Evolutionary conservation across 2,797 vertebrate genomes (phyloP), one percentile per base, ranked within the genome.

Genomic region (Jordanella pulchra): DNA sequence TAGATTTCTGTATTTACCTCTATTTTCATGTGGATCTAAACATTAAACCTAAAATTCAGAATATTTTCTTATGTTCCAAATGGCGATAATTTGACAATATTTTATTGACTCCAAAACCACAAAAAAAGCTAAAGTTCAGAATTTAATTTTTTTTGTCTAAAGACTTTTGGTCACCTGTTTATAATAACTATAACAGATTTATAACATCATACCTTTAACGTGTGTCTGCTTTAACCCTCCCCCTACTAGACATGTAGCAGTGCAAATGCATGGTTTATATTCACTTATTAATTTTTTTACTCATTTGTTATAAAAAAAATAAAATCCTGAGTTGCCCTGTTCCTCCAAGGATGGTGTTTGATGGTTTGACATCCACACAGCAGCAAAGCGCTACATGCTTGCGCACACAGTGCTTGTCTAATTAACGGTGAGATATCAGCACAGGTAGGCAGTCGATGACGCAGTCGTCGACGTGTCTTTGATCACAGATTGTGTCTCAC

Each of bases 391-490:
- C 45, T 0, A 2, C 63, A 28, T 23, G 25, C 68, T 53, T 51
- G 61, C 18, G 51, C 35, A 71, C 71, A 48, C 65, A 35, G 11
- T 27, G 67, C 61, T 77, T 70, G 48, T 78, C 72, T 54, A 10
- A 0, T 48, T 79, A 71, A 77, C 69, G 48, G 71, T 42, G 72
- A 54, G 66, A 67, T 61, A 69, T 65, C 39, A 81, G 51, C 55
- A 42, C 73, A 79, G 72, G 75, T 86, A 68, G 47, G 12, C 56
- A 42, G 75, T 78, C 44, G 28, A 76, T 76, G 67, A 79, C 80
- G 71, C 71, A 79, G 76, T 69, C 64, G 81, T 81, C 83, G 80
- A 77, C 77, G 60, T 75, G 6, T 66, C 82, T 89, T 84, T 88
- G 81, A 90, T 90, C 80, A 75, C 42, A 48, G 50, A 80, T 72